Percentiles rank a stretch among this genome's conserved stretches.
Conservation (phyloP, 2,888 invertebrate genomes). For the Agriopis aurantiaria region DNA sequence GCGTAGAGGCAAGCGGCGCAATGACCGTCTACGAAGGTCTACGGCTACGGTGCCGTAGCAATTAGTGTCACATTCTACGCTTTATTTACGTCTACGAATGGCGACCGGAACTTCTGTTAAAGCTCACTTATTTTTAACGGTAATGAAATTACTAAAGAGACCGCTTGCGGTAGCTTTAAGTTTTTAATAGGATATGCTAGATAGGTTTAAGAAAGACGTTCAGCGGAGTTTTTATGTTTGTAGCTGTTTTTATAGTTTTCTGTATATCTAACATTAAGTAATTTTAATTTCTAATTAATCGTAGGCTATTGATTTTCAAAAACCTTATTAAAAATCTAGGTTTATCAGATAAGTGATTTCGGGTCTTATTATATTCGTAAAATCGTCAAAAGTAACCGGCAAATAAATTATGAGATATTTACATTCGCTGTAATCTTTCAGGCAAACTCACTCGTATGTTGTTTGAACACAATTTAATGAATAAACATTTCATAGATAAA, state of each 20-base stretch:
- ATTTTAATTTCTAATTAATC: too few species aligned
- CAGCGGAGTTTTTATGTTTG: background rate
- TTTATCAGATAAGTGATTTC: too few species aligned
- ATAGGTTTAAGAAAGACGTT: background rate
- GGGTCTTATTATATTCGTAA: too few species aligned
- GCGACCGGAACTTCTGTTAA: conserved; percentile 35
- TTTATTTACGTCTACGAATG: conserved; percentile 58
- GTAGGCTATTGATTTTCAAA: too few species aligned
- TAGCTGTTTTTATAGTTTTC: background rate
- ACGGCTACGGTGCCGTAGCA: conserved; percentile 60
- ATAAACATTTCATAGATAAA: conserved; percentile 1
- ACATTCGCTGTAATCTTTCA: background rate
- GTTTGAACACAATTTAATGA: background rate
- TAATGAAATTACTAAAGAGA: conserved; percentile 25
- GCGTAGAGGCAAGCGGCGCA: conserved; percentile 34
- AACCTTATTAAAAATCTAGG: too few species aligned
- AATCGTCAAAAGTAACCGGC: too few species aligned
- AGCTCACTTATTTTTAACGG: conserved; percentile 40
- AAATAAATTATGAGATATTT: background rate
- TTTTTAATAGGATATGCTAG: background rate
- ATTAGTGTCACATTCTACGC: conserved; percentile 66
- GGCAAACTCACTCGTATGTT: background rate
- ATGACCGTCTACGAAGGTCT: conserved; percentile 56
- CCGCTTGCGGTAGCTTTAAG: background rate
- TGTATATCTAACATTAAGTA: background rate